Evolutionary conservation across 1,140 invertebrate genomes (phyloP).

Genomic region (Lerema accius): DNA sequence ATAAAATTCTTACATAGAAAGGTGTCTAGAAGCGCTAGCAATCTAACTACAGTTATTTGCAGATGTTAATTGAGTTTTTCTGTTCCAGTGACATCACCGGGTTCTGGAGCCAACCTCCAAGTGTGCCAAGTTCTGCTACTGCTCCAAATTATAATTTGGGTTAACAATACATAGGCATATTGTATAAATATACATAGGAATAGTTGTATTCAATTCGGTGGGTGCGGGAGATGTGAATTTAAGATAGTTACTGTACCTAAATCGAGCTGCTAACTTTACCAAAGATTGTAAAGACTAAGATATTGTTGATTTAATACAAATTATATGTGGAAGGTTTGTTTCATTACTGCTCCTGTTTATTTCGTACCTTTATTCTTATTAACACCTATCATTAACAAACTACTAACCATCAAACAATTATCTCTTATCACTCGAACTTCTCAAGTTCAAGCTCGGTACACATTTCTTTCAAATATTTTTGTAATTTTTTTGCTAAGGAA

Average conservation of each 20-base stretch:
- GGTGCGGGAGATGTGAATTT: constrained; percentile 61
- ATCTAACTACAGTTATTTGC: background rate
- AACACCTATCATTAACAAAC: too few relatives aligned
- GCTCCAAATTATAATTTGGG: constrained; percentile 60
- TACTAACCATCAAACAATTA: too few relatives aligned
- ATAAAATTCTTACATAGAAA: too few relatives aligned
- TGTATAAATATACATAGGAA: constrained; percentile 46
- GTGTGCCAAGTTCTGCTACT: constrained; percentile 64
- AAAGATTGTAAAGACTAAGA: constrained; percentile 79
- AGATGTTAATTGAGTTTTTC: constrained; percentile 32
- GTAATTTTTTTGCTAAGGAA: too few relatives aligned
- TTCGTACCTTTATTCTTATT: too few relatives aligned
- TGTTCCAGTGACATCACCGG: constrained; percentile 70
- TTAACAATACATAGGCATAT: constrained; percentile 62
- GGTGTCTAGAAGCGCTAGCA: too few relatives aligned
- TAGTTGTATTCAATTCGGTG: constrained; percentile 60
- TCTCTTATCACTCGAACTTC: too few relatives aligned
- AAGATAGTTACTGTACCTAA: constrained; percentile 69
- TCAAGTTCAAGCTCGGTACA: too few relatives aligned
- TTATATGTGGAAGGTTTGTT: constrained; percentile 70
- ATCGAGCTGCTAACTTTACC: constrained; percentile 74
- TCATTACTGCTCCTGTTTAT: constrained; percentile 44
- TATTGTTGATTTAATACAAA: constrained; percentile 82
- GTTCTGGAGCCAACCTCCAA: constrained; percentile 58
- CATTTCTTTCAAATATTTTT: too few relatives aligned